Conservation (phyloP, 2,113 vertebrate species). For the Nothocercus nigrocapillus region DNA sequence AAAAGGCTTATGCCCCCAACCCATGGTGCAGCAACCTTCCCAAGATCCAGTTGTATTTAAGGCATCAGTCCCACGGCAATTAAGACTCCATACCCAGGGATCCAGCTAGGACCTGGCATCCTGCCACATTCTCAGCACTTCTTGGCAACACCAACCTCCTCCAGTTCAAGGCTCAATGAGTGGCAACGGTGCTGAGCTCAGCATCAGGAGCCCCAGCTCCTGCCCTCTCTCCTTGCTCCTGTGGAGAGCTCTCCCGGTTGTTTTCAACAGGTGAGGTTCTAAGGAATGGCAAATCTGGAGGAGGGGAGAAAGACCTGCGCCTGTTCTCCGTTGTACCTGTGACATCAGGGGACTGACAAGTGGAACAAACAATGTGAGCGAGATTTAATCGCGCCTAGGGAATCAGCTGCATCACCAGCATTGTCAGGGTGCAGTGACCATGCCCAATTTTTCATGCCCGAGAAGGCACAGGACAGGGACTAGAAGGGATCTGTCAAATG, state of each 20-base stretch:
- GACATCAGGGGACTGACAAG: conserved; percentile 22
- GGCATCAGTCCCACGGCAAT: neutral
- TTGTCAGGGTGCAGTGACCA: conserved; percentile 30
- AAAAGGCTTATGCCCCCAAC: neutral
- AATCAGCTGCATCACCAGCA: neutral
- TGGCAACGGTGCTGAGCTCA: rapidly evolving
- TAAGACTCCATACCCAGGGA: neutral
- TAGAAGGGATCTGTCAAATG: conserved; percentile 26
- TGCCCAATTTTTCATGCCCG: neutral
- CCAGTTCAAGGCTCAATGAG: neutral
- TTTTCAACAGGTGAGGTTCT: neutral
- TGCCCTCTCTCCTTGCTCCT: neutral
- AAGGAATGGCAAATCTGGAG: neutral
- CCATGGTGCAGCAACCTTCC: neutral
- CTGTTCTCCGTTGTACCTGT: conserved; percentile 24
- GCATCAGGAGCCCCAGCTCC: neutral
- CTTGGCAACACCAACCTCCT: neutral
- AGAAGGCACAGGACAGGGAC: neutral
- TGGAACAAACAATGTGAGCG: conserved; percentile 25
- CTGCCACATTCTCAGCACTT: neutral
- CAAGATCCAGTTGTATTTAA: neutral
- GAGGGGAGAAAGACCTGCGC: neutral
- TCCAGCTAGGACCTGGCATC: neutral
- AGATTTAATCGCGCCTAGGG: conserved; percentile 31
- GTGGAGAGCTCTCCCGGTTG: neutral